Evolutionary conservation across 2,888 invertebrate genomes (phyloP).

Genomic region (Allacma fusca): DNA sequence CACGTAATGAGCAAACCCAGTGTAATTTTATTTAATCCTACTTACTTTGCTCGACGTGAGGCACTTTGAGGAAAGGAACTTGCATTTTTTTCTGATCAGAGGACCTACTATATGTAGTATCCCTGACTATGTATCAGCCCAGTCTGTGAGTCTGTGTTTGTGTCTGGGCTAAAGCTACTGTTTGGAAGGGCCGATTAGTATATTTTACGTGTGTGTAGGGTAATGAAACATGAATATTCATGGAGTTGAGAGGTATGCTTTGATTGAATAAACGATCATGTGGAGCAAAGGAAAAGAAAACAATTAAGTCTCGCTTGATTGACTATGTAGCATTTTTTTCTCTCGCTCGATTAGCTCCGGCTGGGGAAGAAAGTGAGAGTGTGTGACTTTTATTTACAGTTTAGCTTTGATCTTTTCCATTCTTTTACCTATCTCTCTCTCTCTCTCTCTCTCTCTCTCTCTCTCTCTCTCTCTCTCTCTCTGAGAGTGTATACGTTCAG

Average conservation of each 20-base stretch:
- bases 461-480: too few relatives aligned
- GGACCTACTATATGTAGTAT: too few relatives aligned
- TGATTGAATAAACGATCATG: constrained; percentile 38
- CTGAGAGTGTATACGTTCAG: too few relatives aligned
- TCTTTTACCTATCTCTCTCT: neutral
- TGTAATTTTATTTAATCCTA: constrained; percentile 14
- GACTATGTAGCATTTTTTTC: constrained; percentile 34
- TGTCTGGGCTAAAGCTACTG: too few relatives aligned
- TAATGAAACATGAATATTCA: constrained; percentile 45
- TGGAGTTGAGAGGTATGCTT: constrained; percentile 31
- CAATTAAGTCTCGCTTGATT: constrained; percentile 42
- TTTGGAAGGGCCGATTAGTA: constrained; percentile 25
- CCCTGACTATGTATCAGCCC: too few relatives aligned
- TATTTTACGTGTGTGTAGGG: constrained; percentile 31
- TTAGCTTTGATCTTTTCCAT: neutral
- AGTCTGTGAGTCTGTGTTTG: too few relatives aligned
- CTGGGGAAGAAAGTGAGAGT: constrained; percentile 37
- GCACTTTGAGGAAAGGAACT: too few relatives aligned
- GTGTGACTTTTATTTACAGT: constrained; percentile 24
- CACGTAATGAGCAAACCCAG: neutral
- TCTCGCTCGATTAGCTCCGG: constrained; percentile 34
- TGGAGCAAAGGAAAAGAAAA: constrained; percentile 39
- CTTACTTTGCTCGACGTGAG: neutral
- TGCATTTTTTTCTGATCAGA: too few relatives aligned
- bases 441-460: neutral